phyloP scores from a whole-genome alignment of 2,113 vertebrate genomes.

The Amblyornis subalaris region DNA sequence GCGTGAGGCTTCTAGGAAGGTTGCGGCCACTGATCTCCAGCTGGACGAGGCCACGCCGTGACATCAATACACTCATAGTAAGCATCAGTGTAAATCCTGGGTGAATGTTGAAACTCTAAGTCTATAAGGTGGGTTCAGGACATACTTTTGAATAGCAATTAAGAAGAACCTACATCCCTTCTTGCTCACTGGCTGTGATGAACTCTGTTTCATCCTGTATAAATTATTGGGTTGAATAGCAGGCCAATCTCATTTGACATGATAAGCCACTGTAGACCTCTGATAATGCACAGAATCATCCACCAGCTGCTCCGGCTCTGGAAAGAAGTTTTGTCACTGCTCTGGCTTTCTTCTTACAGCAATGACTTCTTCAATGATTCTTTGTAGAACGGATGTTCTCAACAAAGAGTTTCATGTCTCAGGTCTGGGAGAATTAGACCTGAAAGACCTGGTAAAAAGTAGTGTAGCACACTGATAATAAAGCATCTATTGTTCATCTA shows the following conservation, averaged over 20 bases:
- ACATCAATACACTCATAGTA: background rate
- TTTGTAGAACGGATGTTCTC: rapidly evolving
- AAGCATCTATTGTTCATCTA: background rate
- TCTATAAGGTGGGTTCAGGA: background rate
- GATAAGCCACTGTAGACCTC: background rate
- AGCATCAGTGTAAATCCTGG: background rate
- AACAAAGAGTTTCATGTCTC: background rate
- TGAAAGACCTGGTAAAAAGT: background rate
- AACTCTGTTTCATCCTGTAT: background rate
- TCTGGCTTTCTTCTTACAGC: background rate
- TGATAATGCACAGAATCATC: background rate
- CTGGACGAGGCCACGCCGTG: too few relatives aligned
- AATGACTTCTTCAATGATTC: background rate
- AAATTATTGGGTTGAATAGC: background rate
- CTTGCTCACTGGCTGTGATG: background rate
- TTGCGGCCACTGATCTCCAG: too few relatives aligned
- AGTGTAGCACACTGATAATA: background rate
- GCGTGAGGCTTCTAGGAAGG: too few relatives aligned
- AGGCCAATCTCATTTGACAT: background rate
- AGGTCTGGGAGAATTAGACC: background rate
- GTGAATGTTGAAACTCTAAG: background rate
- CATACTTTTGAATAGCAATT: background rate
- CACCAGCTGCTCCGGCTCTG: background rate
- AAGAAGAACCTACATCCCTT: background rate
- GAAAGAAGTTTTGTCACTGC: background rate